Base-by-base conservation (phyloP, 1,140 invertebrate species). In the Eupristina koningsbergeri region DNA sequence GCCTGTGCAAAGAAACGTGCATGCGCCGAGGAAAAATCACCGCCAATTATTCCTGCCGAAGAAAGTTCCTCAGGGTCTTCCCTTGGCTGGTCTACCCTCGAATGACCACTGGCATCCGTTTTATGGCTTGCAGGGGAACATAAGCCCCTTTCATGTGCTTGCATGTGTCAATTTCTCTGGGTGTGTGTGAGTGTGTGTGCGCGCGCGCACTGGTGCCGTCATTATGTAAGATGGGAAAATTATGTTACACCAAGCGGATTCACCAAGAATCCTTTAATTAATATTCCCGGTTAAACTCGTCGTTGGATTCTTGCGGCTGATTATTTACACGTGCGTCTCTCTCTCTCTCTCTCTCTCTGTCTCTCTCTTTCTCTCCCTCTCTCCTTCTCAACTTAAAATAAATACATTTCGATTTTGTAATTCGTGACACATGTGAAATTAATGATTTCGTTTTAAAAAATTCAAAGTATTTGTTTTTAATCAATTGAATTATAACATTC, bases 121-220 rank as follows among this genome's bases (percentile, higher is more conserved):
- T 64, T 78, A 78, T 64, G 58, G 58, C 76, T 78, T 78, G 34
- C 41, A 77, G 53, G 34, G 15, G 53, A 50, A 31, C n/a, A n/a
- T 29, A 34, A 64, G 64, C 13, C 15, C n/a, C n/a, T n/a, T n/a
- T n/a, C n/a, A n/a, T n/a, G n/a, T n/a, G n/a, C n/a, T n/a, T n/a
- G n/a, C n/a, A n/a, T n/a, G n/a, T n/a, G n/a, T n/a, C n/a, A n/a
- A n/a, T n/a, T n/a, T n/a, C n/a, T n/a, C n/a, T n/a, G n/a, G n/a
- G n/a, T n/a, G n/a, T 22, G 64, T 39, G 13, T 5, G 31, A 3
- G 31, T 19, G 13, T 5, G 31, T 22, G 15, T 11, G 22, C 36
- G 64, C 29, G 64, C 13, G 9, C 26, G 26, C 6, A 58, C 31
- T 7, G 11, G 31, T 67, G 34, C 17, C 8, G 34, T 67, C 8